Conservation (phyloP, 2,113 vertebrate species). For the Microcebus tavaratra region DNA sequence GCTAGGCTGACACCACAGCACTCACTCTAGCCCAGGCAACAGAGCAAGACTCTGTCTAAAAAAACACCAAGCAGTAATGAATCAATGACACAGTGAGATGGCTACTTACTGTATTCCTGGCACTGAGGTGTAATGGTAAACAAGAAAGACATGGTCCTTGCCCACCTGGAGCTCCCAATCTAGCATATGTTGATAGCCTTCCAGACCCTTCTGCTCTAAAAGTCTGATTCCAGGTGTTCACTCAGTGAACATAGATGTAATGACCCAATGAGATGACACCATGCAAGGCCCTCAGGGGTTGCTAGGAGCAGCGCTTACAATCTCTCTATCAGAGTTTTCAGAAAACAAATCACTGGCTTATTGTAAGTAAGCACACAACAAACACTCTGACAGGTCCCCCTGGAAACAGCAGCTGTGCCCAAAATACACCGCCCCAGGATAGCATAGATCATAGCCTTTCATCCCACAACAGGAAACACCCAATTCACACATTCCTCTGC, state of each 20-base stretch:
- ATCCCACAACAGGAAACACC: constrained; percentile 56
- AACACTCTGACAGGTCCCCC: not conserved
- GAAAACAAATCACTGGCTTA: constrained; percentile 1
- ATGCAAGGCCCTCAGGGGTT: not conserved
- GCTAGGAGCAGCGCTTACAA: not conserved
- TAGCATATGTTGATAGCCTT: not conserved
- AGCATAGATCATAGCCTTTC: constrained; percentile 52
- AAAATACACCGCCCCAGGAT: constrained; percentile 54
- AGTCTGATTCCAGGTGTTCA: not conserved
- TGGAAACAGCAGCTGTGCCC: constrained; percentile 64
- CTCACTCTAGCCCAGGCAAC: no score
- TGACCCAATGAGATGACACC: not conserved
- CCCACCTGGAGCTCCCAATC: not conserved
- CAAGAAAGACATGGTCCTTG: not conserved
- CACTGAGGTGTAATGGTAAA: not conserved
- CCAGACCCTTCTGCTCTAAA: not conserved
- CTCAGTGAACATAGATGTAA: not conserved
- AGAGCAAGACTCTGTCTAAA: no score
- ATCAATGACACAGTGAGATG: not conserved
- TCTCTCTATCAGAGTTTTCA: not conserved
- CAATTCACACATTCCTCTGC: constrained; percentile 54
- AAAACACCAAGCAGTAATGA: not conserved
- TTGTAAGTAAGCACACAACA: not conserved
- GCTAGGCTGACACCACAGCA: no score
- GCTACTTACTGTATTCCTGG: not conserved